Evolutionary conservation across 2,113 vertebrate species (phyloP), one percentile per base, ranked within the genome.

Genomic region (Sinocyclocheilus anshuiensis): DNA sequence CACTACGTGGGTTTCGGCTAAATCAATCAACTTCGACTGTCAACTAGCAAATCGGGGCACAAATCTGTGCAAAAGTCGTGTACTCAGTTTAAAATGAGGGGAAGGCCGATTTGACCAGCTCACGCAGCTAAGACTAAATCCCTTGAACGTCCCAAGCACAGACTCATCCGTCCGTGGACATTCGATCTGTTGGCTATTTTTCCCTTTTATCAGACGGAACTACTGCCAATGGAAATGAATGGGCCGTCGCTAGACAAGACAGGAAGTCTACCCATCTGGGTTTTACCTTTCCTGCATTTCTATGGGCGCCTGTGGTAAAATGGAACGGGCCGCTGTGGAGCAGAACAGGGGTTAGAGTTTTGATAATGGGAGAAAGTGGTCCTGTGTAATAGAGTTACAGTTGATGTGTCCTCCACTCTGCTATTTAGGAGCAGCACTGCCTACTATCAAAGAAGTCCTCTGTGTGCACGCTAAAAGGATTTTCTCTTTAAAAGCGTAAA

Each of bases 191-290:
- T 69, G 83, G 86, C 42, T 87, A 57, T 82, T 85, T 90, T 86
- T 89, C 85, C 89, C 69, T 86, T 91, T 90, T 90, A 92, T 90
- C 91, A 90, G 91, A 87, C 89, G 26, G 76, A 91, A 87, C 84
- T 83, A 86, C 88, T 91, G 90, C 90, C 91, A 92, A 74, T 87
- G 77, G 69, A 90, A 89, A 84, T 90, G 88, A 92, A 91, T 90
- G 83, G 87, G 86, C 81, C 80, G 61, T 90, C 85, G 83, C 84
- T 83, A 89, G 89, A 90, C 90, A 91, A 91, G 91, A 91, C 91
- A 92, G 91, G 91, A 92, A 92, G 91, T 90, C 88, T 88, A 89
- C 88, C 87, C 88, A 91, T 90, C 89, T 86, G 79, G 88, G 90
- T 91, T 89, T 92, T 92, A 90, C 74, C 67, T 92, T 90, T 91